Evolutionary conservation across 2,888 invertebrate genomes (phyloP).

Genomic region (Xestia sexstrigata): DNA sequence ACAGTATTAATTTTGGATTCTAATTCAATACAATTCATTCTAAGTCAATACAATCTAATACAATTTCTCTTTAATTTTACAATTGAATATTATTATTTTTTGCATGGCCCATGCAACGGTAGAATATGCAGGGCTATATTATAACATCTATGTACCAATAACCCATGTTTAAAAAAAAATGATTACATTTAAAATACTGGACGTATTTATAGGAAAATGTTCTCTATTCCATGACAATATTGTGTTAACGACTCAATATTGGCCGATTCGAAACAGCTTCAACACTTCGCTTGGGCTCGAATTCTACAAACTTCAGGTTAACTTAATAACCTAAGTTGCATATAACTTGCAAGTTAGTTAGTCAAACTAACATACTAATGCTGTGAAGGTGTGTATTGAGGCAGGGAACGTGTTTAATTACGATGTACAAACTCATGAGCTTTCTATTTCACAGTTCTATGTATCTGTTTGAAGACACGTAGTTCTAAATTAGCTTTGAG

Average conservation of each 20-base stretch:
- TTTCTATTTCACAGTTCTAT: not conserved
- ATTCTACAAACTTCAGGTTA: not conserved
- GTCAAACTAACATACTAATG: not conserved
- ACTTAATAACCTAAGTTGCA: not conserved
- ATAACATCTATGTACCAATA: no score
- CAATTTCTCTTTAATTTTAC: no score
- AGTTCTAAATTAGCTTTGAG: not conserved
- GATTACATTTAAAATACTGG: no score
- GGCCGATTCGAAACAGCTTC: not conserved
- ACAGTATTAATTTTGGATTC: no score
- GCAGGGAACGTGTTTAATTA: not conserved
- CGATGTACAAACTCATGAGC: not conserved
- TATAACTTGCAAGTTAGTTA: constrained; percentile 5
- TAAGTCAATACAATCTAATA: no score
- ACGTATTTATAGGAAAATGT: not conserved
- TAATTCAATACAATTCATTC: no score
- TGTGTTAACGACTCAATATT: no score
- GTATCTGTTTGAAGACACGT: not conserved
- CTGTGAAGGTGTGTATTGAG: not conserved
- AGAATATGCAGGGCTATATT: no score
- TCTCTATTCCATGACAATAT: not conserved
- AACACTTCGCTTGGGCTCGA: not conserved
- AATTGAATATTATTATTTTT: no score
- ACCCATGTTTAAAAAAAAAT: no score
- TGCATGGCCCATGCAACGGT: no score